Conservation (phyloP, 2,888 invertebrate species). For the Ametastegia equiseti region DNA sequence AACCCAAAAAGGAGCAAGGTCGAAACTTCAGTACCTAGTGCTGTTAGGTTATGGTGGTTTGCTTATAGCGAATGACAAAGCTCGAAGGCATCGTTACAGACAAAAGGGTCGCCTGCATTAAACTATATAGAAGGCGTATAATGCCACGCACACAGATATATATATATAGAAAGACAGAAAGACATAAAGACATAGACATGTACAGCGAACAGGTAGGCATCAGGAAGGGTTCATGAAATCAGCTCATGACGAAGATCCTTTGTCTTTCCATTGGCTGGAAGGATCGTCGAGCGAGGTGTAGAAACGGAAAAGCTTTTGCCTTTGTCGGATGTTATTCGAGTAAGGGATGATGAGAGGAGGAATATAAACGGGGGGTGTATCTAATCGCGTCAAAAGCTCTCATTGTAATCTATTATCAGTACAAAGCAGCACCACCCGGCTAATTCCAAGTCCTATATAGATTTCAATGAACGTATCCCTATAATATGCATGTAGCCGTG, state of each 20-base stretch:
- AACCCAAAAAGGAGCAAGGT: background rate
- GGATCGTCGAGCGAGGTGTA: too few relatives aligned
- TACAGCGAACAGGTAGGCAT: too few relatives aligned
- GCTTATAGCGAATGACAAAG: background rate
- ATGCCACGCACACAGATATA: background rate
- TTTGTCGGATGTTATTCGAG: background rate
- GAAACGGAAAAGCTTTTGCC: too few relatives aligned
- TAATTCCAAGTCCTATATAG: background rate
- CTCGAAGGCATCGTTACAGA: slow-evolving; percentile 17
- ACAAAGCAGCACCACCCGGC: slow-evolving; percentile 2
- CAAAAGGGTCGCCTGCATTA: slow-evolving; percentile 22
- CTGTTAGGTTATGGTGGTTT: background rate
- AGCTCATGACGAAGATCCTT: background rate
- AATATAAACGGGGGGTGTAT: background rate
- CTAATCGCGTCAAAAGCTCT: background rate
- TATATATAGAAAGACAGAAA: background rate
- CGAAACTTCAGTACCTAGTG: slow-evolving; percentile 10
- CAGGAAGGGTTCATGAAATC: slow-evolving; percentile 29
- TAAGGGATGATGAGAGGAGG: background rate
- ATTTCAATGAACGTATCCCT: background rate
- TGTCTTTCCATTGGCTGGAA: background rate
- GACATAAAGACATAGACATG: background rate
- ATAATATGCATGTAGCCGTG: background rate
- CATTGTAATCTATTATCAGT: slow-evolving; percentile 10
- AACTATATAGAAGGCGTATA: background rate